phyloP scores from a whole-genome alignment of 2,888 invertebrate genomes.

The Erynnis tages region DNA sequence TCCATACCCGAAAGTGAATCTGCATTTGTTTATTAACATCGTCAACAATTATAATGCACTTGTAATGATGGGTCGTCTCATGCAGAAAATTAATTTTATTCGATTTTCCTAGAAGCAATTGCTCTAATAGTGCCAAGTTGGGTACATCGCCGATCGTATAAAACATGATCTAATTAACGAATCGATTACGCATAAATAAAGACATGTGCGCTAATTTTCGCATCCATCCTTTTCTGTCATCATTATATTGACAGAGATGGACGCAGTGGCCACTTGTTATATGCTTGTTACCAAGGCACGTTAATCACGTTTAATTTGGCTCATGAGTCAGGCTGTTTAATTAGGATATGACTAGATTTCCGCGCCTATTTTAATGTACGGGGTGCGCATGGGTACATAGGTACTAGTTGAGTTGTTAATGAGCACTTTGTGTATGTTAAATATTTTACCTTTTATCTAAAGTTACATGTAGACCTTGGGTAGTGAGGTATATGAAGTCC shows the following conservation, averaged over 20 bases:
- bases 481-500: too few relatives aligned
- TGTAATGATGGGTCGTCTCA: too few relatives aligned
- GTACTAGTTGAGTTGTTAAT: too few relatives aligned
- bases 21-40: too few relatives aligned
- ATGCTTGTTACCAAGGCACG: conserved; percentile 13
- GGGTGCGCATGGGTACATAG: not conserved
- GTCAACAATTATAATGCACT: too few relatives aligned
- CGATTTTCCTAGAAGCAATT: too few relatives aligned
- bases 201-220: not conserved
- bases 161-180: conserved; percentile 21
- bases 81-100: too few relatives aligned
- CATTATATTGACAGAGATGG: conserved; percentile 1
- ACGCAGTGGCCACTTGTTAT: conserved; percentile 10
- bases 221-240: conserved; percentile 9
- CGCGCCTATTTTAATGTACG: conserved; percentile 9
- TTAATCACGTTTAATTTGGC: conserved; percentile 35
- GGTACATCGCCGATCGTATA: conserved; percentile 3
- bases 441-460: too few relatives aligned
- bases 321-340: conserved; percentile 38
- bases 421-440: too few relatives aligned
- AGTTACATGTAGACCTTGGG: too few relatives aligned
- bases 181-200: conserved; percentile 17
- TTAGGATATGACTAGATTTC: conserved; percentile 49
- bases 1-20: too few relatives aligned
- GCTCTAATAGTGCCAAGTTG: conserved; percentile 9